A percentile compares a stretch with the other conserved stretches of the same genome.
phyloP scores from a whole-genome alignment of 2,797 vertebrate species.

The Sparus aurata region DNA sequence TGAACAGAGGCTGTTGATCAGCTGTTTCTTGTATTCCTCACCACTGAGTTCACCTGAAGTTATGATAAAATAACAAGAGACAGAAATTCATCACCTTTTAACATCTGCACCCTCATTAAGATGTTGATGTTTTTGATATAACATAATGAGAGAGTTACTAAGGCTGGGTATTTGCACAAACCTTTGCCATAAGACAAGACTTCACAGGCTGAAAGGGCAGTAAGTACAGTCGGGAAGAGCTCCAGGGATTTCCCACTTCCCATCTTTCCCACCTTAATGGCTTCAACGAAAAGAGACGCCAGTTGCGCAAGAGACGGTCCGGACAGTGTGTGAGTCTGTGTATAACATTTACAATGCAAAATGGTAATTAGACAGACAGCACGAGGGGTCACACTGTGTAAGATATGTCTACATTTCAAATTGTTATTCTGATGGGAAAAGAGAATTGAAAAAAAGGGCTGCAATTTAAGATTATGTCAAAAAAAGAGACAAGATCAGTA shows the following conservation, averaged over 20 bases:
- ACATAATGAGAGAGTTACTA: neutral
- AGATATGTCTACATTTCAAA: neutral
- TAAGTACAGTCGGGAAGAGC: slow-evolving; percentile 93
- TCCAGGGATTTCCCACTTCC: slow-evolving; percentile 94
- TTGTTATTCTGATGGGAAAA: neutral
- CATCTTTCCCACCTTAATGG: slow-evolving; percentile 89
- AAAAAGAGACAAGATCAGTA: neutral
- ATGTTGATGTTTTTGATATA: neutral
- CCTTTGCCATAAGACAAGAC: slow-evolving; percentile 91
- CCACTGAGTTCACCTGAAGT: slow-evolving; percentile 92
- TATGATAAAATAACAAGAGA: slow-evolving; percentile 14
- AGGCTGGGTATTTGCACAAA: slow-evolving; percentile 54
- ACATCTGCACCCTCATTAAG: neutral
- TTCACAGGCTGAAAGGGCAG: slow-evolving; percentile 90
- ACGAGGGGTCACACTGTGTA: neutral
- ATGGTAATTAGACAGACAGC: slow-evolving; percentile 9
- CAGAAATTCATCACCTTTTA: neutral
- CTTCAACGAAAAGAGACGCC: slow-evolving; percentile 90
- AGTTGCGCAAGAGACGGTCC: slow-evolving; percentile 88
- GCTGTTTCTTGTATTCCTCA: slow-evolving; percentile 95
- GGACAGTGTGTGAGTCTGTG: slow-evolving; percentile 89
- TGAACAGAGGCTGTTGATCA: slow-evolving; percentile 95
- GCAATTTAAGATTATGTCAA: no score
- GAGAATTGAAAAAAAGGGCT: neutral
- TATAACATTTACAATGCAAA: slow-evolving; percentile 16